A percentile compares a stretch with the other conserved stretches of the same genome.
Conservation (phyloP, 2,113 vertebrate species). For the Chaetodon auriga region DNA sequence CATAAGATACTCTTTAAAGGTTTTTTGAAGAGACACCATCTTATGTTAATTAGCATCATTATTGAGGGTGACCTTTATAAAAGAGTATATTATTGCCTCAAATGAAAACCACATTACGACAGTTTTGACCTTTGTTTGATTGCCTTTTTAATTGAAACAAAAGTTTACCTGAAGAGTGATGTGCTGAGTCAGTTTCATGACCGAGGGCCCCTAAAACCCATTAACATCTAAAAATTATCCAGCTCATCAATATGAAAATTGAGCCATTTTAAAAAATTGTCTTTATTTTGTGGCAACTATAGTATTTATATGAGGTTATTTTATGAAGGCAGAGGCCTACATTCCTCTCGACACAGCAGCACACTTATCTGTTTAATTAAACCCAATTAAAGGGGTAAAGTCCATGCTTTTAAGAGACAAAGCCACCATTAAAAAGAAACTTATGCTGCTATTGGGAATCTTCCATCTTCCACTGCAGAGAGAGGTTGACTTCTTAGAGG, state of each 20-base stretch:
- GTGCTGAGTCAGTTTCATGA: conserved; percentile 18
- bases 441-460: conserved; percentile 21
- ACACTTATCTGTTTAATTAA: neutral
- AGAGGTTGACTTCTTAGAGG: conserved; percentile 35
- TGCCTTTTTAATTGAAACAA: conserved; percentile 50
- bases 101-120: conserved; percentile 33
- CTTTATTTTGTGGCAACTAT: neutral
- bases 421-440: conserved; percentile 4
- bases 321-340: neutral
- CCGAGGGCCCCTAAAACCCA: neutral
- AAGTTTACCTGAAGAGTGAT: conserved; percentile 27
- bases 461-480: conserved; percentile 7
- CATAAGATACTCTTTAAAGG: neutral
- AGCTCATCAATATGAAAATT: conserved; percentile 8
- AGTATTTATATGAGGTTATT: neutral
- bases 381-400: conserved; percentile 12
- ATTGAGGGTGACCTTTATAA: conserved; percentile 40
- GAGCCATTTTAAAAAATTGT: neutral
- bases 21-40: conserved; percentile 4
- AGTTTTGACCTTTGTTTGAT: conserved; percentile 41
- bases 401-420: neutral
- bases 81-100: conserved; percentile 34
- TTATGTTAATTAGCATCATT: conserved; percentile 51
- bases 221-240: neutral
- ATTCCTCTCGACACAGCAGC: neutral